Percentiles rank a stretch among this genome's conserved stretches.
Conservation (phyloP, 2,888 invertebrate genomes). For the Steinernema carpocapsae region DNA sequence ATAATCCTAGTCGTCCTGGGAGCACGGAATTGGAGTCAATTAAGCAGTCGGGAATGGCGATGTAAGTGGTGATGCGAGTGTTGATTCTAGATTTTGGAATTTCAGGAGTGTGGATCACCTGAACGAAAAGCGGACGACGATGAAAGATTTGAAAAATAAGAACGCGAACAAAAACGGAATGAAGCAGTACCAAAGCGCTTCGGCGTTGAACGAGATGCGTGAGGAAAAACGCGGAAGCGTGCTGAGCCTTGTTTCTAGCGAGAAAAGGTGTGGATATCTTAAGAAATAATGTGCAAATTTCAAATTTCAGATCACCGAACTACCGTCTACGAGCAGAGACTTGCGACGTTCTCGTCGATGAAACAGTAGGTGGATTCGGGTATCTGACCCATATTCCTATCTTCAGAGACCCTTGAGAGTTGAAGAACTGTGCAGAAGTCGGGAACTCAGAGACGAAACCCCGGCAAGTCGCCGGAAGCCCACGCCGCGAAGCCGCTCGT, state of each 20-base stretch:
- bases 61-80: background rate
- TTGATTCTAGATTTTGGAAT: background rate
- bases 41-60: slow-evolving; percentile 20
- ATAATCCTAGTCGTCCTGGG: slow-evolving; percentile 40
- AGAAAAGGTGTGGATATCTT: background rate
- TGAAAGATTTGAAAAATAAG: slow-evolving; percentile 20
- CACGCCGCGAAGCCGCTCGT: background rate
- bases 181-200: slow-evolving; percentile 18
- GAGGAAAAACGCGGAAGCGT: background rate
- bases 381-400: background rate
- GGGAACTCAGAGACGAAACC: background rate
- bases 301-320: background rate
- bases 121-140: slow-evolving; percentile 14
- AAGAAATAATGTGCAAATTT: too few relatives aligned
- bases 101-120: slow-evolving; percentile 25
- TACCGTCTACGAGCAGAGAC: background rate
- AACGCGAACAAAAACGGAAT: background rate
- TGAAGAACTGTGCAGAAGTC: background rate
- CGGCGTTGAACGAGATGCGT: background rate
- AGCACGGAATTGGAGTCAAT: background rate
- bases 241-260: background rate
- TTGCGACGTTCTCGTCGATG: slow-evolving; percentile 11
- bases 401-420: too few relatives aligned
- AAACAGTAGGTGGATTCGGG: background rate
- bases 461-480: background rate